phyloP scores from a whole-genome alignment of 2,113 vertebrate species.

The Clarias macrocephalus region DNA sequence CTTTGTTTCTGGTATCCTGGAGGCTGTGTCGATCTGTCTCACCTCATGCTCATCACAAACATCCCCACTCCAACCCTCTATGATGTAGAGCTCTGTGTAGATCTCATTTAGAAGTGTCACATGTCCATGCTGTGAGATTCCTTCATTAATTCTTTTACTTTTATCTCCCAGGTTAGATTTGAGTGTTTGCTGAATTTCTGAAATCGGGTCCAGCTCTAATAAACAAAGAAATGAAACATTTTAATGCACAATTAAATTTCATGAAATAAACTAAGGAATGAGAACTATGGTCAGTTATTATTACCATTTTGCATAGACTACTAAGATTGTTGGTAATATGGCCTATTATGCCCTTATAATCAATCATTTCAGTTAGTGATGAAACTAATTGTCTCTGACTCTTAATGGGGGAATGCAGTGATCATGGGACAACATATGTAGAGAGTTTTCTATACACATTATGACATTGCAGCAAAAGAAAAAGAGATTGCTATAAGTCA shows the following conservation, averaged over 20 bases:
- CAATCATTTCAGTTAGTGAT: too few relatives aligned
- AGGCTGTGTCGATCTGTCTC: too few relatives aligned
- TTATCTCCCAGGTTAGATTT: not conserved
- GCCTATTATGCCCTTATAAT: too few relatives aligned
- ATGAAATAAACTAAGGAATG: not conserved
- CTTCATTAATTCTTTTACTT: too few relatives aligned
- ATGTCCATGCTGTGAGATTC: too few relatives aligned
- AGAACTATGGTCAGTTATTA: not conserved
- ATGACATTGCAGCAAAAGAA: too few relatives aligned
- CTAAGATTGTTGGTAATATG: too few relatives aligned
- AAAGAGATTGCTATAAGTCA: too few relatives aligned
- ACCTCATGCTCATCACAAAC: too few relatives aligned
- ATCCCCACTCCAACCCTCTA: conserved; percentile 23
- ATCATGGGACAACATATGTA: not conserved
- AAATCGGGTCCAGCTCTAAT: not conserved
- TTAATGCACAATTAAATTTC: not conserved
- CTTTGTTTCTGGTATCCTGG: too few relatives aligned
- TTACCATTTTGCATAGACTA: too few relatives aligned
- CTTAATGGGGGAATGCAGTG: not conserved
- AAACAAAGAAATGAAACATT: not conserved
- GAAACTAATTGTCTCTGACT: not conserved
- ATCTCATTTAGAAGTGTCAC: conserved; percentile 33
- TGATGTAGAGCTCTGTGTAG: conserved; percentile 55
- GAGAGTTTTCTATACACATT: too few relatives aligned
- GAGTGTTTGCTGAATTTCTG: not conserved